phyloP scores from a whole-genome alignment of 1,140 invertebrate species.

The Cotesia chilonis region DNA sequence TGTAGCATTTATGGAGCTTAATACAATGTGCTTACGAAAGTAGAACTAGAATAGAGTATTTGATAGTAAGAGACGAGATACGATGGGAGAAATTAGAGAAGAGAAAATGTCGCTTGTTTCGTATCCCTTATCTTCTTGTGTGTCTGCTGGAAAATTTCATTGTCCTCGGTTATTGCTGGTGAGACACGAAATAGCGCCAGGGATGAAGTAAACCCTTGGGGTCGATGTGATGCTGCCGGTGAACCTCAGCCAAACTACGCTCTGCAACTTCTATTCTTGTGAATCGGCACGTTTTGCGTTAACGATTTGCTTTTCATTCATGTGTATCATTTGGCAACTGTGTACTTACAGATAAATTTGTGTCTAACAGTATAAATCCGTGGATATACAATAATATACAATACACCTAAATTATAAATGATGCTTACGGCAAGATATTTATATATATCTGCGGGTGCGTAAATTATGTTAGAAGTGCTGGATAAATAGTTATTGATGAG shows the following conservation, averaged over 20 bases:
- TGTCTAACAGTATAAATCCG: background rate
- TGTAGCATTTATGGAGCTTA: background rate
- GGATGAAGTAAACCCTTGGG: constrained; percentile 4
- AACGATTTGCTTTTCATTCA: constrained; percentile 25
- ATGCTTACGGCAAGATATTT: too few species aligned
- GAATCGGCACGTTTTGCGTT: constrained; percentile 28
- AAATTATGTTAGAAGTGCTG: too few species aligned
- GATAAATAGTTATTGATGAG: too few species aligned
- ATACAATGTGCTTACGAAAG: constrained; percentile 4
- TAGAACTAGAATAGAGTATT: background rate
- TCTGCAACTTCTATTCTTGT: background rate
- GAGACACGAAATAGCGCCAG: constrained; percentile 7
- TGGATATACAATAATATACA: background rate
- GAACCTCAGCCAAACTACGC: background rate
- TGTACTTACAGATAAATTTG: background rate
- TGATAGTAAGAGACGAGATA: background rate
- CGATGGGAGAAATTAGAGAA: constrained; percentile 24
- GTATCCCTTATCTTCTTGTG: constrained; percentile 11
- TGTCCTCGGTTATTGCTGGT: constrained; percentile 15
- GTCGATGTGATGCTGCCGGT: background rate
- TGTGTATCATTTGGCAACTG: background rate
- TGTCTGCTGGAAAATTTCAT: constrained; percentile 21
- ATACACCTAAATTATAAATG: too few species aligned
- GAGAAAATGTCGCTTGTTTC: constrained; percentile 21
- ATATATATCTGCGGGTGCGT: too few species aligned